Evolutionary conservation across 2,113 vertebrate species (phyloP).

Genomic region (Formicarius rufipectus): DNA sequence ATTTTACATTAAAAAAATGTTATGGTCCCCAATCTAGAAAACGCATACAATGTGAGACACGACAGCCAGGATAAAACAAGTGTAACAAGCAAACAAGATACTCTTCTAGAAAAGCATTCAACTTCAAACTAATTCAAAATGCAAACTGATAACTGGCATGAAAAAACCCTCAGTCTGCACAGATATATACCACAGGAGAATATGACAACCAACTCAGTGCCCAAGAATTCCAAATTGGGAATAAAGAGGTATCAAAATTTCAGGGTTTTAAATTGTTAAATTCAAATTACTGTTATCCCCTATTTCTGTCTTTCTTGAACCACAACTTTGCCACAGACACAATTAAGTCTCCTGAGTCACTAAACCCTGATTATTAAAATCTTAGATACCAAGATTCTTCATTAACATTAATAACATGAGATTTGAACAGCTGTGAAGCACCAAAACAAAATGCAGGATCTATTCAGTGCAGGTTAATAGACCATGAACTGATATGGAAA

Average conservation of each 20-base stretch:
- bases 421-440: constrained; percentile 7
- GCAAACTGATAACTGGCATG: neutral
- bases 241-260: neutral
- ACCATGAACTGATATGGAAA: neutral
- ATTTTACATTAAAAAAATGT: neutral
- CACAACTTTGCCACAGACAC: neutral
- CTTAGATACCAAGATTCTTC: neutral
- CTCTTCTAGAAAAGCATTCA: neutral
- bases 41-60: neutral
- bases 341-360: neutral
- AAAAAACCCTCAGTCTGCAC: fast-evolving
- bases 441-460: neutral
- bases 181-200: neutral
- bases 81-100: neutral
- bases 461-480: neutral
- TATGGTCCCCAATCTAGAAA: neutral
- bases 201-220: neutral
- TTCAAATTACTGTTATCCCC: neutral
- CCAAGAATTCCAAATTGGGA: neutral
- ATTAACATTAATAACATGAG: neutral
- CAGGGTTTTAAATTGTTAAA: neutral
- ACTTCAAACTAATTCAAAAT: neutral
- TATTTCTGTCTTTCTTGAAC: neutral
- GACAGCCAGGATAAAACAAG: neutral
- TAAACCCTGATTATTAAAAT: neutral